These are phyloP conservation scores for Melanargia galathea DNA, from an alignment of 2,888 invertebrate species.

Conservation along the genomic window DNA sequence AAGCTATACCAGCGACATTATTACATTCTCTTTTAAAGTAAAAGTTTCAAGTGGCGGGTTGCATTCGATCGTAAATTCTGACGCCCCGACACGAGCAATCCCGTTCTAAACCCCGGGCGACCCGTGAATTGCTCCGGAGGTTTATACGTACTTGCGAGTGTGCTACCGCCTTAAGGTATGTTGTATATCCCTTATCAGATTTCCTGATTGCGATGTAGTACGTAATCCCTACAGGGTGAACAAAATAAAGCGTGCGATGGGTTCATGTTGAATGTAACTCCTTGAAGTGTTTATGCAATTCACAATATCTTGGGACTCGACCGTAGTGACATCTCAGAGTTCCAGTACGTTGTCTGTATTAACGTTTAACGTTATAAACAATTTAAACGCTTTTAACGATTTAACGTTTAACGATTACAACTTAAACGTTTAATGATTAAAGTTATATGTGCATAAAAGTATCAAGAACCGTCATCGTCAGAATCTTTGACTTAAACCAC, in stretches of 20 bases:
- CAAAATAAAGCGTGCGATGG: neutral
- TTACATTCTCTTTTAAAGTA: conserved; percentile 4
- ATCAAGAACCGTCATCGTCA: too few species aligned
- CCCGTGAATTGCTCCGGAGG: neutral
- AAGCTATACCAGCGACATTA: neutral
- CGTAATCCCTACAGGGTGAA: neutral
- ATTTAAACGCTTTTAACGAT: too few species aligned
- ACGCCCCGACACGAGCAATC: neutral
- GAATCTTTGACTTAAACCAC: too few species aligned
- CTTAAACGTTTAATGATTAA: too few species aligned
- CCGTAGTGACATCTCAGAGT: too few species aligned
- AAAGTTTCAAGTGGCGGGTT: conserved; percentile 1
- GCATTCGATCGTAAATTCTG: neutral
- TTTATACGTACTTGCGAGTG: neutral
- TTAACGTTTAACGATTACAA: too few species aligned
- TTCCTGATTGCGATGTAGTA: neutral
- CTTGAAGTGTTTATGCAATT: too few species aligned
- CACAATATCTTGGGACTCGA: too few species aligned
- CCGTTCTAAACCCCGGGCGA: neutral
- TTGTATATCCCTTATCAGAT: neutral
- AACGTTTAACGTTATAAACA: too few species aligned
- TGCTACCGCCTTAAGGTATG: neutral
- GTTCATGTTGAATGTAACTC: too few species aligned
- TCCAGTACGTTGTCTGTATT: too few species aligned
- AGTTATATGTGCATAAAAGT: too few species aligned